Percentiles rank a stretch among this genome's conserved stretches.
These are phyloP conservation scores for Mohoua ochrocephala DNA, from an alignment of 2,113 vertebrate genomes.

Conservation along the genomic window DNA sequence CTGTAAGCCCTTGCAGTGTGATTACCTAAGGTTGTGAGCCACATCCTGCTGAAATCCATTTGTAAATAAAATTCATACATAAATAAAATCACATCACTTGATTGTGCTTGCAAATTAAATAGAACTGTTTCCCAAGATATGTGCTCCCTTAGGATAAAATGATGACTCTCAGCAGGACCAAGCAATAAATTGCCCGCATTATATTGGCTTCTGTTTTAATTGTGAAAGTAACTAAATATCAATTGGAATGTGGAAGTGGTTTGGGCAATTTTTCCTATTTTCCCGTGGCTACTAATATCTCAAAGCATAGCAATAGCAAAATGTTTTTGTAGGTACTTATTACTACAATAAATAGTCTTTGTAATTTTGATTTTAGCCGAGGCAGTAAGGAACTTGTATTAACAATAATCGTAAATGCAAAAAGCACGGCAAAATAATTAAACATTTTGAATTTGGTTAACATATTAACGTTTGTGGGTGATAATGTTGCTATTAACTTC, in stretches of 20 bases:
- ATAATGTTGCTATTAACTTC: neutral
- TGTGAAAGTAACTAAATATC: slow-evolving; percentile 2
- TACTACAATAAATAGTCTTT: neutral
- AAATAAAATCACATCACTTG: slow-evolving; percentile 18
- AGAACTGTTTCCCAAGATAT: neutral
- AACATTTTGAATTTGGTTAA: neutral
- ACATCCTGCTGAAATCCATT: neutral
- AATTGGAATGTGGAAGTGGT: neutral
- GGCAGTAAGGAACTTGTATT: neutral
- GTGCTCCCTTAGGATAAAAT: neutral
- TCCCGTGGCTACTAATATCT: neutral
- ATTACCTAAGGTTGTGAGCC: neutral
- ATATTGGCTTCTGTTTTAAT: neutral
- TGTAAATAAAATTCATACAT: slow-evolving; percentile 25
- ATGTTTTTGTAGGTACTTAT: neutral
- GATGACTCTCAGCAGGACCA: neutral
- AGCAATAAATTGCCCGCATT: neutral
- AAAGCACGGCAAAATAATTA: neutral
- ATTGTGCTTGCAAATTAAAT: slow-evolving; percentile 10
- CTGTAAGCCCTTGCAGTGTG: neutral
- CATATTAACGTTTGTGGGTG: neutral
- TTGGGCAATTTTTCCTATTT: neutral
- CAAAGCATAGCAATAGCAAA: neutral
- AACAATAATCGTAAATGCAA: neutral
- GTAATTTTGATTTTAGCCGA: neutral